phyloP scores from a whole-genome alignment of 2,888 invertebrate genomes.

The Nematopogon swammerdamellus region DNA sequence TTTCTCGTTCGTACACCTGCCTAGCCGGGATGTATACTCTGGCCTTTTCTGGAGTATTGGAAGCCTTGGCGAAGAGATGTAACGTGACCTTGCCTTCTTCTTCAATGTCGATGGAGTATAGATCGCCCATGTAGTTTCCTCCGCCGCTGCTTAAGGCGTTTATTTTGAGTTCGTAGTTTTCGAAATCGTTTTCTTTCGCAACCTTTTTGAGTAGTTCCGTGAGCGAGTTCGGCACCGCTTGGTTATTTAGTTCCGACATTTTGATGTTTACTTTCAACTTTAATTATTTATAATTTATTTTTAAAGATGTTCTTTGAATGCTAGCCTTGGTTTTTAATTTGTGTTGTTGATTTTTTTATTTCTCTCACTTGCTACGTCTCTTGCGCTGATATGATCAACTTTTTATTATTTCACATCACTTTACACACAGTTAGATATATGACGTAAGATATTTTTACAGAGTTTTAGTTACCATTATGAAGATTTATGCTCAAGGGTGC shows the following conservation, averaged over 20 bases:
- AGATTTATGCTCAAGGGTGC: no score
- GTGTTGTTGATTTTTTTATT: no score
- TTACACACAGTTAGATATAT: no score
- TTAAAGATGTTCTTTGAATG: no score
- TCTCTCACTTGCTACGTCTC: no score
- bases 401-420: no score
- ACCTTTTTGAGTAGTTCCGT: conserved; percentile 13
- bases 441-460: no score
- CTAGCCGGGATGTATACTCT: background rate
- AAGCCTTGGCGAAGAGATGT: background rate
- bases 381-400: no score
- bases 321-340: no score
- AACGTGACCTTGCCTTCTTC: background rate
- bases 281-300: no score
- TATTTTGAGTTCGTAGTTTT: conserved; percentile 16
- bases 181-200: conserved; percentile 17
- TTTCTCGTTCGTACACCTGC: background rate
- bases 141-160: conserved; percentile 21
- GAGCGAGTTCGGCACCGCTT: background rate
- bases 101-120: background rate
- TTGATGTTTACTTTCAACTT: no score
- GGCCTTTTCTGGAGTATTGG: background rate
- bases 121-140: conserved; percentile 21
- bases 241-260: background rate
- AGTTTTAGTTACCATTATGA: no score